phyloP scores from a whole-genome alignment of 2,113 vertebrate genomes.

The Leucopsar rothschildi region DNA sequence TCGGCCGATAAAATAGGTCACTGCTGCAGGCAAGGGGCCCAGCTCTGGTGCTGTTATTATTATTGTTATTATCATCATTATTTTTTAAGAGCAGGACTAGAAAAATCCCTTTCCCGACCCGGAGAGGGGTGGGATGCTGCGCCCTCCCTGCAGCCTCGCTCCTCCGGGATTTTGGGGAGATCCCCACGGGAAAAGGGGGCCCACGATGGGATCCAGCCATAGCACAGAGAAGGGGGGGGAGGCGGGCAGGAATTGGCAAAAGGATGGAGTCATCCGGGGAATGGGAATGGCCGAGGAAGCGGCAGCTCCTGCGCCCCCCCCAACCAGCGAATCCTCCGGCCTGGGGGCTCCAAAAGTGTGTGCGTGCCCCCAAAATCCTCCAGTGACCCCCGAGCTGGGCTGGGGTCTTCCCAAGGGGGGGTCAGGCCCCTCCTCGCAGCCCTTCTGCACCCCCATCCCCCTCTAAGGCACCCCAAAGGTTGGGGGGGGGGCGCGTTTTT shows the following conservation, averaged over 20 bases:
- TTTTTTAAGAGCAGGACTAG: neutral
- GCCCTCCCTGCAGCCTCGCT: neutral
- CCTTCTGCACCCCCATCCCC: neutral
- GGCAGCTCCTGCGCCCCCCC: neutral
- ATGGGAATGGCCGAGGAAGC: neutral
- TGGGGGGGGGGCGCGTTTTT: neutral
- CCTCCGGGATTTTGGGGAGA: neutral
- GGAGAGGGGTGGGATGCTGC: neutral
- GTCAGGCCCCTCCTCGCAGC: neutral
- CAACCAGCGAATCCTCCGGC: neutral
- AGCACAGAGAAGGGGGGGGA: neutral
- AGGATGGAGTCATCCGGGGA: conserved; percentile 53
- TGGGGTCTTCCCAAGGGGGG: neutral
- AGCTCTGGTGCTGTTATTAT: neutral
- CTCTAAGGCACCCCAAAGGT: neutral
- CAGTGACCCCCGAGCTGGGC: neutral
- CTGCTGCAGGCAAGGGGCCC: neutral
- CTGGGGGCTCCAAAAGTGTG: neutral
- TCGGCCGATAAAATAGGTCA: conserved; percentile 32
- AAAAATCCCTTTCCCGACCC: neutral
- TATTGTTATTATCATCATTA: neutral
- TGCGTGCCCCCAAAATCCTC: neutral
- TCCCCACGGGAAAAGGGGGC: neutral
- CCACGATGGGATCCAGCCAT: neutral
- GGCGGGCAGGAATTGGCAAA: neutral